Base-by-base conservation (phyloP, 1,140 invertebrate species). In the Vanessa atalanta region DNA sequence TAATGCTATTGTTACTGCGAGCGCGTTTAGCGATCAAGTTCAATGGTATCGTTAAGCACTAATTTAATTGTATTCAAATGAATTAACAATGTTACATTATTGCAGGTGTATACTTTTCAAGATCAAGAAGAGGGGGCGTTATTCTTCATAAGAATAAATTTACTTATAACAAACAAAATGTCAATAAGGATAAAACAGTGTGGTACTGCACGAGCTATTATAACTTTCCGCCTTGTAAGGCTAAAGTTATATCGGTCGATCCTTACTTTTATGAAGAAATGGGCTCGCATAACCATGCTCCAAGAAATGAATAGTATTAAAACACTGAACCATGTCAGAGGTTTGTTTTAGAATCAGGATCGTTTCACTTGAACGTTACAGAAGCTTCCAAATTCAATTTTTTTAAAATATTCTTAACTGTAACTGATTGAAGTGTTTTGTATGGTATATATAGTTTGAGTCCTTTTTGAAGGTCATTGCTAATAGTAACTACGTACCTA, bases 181-280 rank as follows among this genome's bases (percentile, higher is more conserved):
- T 57, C 0, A 66, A 57, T 4, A 76, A 43, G 7, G 57, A 55
- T 2, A 73, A 55, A 6, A 70, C 53, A 0, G 61, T 67, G 0
- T 85, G 83, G 83, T 81, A 76, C 43, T 85, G 82, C 53, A 82
- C 80, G 0, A 65, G 53, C 0, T 85, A 82, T 51, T 82, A 83
- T 61, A 79, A 63, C n/a, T 47, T 47, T 5, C 76, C 74, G 2
- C 55, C 73, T 6, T 85, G 83, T 47, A 80, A 78, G 65, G 82
- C 78, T n/a, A 85, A 81, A 65, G 47, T 83, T 14, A 77, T 79
- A 5, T 81, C 79, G n/a, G 47, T 70, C 6, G 74, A 55, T 12
- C 48, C n/a, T 1, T 15, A 47, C 5, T 51, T 72, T 53, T 51
- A 83, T 50, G 14, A 80, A n/a, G 55, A 70, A 14, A 14, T 77